Base-by-base conservation (phyloP, 2,888 invertebrate species). In the Spodoptera picta region DNA sequence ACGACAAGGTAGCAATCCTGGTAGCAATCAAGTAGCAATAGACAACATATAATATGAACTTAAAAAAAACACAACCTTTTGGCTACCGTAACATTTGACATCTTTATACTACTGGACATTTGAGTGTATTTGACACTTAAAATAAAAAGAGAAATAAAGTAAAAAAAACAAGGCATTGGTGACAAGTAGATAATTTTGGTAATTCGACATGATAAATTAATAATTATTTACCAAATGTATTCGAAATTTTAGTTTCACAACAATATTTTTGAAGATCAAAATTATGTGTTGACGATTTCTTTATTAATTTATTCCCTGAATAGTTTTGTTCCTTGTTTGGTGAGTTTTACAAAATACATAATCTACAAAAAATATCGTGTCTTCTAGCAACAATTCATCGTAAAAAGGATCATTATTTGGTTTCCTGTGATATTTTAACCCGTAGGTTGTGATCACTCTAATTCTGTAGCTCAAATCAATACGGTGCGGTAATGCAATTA, bases 181-280 rank as follows among this genome's bases (percentile, higher is more conserved):
- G 55, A 49, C 63, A 59, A 47, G 12, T 41, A 27, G 47, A 53
- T 53, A 53, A 63, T 12, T 62, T 72, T 59, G n/a, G 7, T 59
- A 36, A 47, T 60, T 47, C 46, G 11, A 27, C 54, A 48, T 60
- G 11, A 4, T 36, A 52, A 27, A 65, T 19, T 27, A 47, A 36
- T 31, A 19, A 31, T 23, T n/a, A 23, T 47, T 47, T 12, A 36
- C 12, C 44, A 42, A 49, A 60, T 58, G 65, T 44, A 47, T 36
- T 52, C 55, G 31, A 75, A 78, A 75, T 75, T 75, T 71, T 56
- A 65, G 75, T 78, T 56, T 48, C 23, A 19, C 10, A 41, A 31
- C 47, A n/a, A 45, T 7, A 36, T 50, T 65, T 24, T 57, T 46
- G 31, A 31, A 41, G 42, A 51, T 45, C 49, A 19, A 78, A 78